Base-by-base conservation (phyloP, 2,113 vertebrate genomes). In the Sapajus apella region DNA sequence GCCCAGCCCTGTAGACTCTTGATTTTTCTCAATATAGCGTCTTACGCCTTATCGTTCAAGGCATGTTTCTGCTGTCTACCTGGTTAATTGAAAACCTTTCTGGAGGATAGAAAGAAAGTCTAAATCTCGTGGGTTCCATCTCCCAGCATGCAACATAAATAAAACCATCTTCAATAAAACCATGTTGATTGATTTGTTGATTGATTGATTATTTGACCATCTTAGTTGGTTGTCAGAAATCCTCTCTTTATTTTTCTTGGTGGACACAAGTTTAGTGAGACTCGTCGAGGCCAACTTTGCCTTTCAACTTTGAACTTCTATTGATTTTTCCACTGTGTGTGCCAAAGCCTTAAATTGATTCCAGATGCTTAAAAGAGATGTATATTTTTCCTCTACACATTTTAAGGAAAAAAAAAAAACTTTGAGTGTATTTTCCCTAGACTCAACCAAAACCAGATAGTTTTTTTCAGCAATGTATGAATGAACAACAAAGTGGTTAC, bases 291-390 rank as follows among this genome's bases (percentile, higher is more conserved):
- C 30, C 23, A 56, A 37, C 40, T 47, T 96, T 90, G 90, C 75
- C 47, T 97, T 93, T 97, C 70, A 95, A 90, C 37, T 82, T 92
- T 89, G 72, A 89, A 58, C 92, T 75, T 87, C 52, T 47, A 96
- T 30, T 90, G 87, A 92, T 92, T 97, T 95, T 98, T 97, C 95
- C 90, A 87, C 58, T 35, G 40, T 64, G 30, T 85, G 20, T 97
- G 95, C 96, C 96, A 97, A 85, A 93, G 64, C 61, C 47, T 95
- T 95, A 96, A 97, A 93, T 96, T 93, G 92, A 93, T 97, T 97
- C 93, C 97, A 97, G 93, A 91, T 93, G 91, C 77, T 95, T 97
- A 81, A 91, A 85, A 96, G 70, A 95, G 72, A 97, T 96, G 86
- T 95, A 40, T 95, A 90, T 97, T 96, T 98, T 97, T 93, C 95